A percentile compares a stretch with the other conserved stretches of the same genome.
Conservation (phyloP, 1,140 invertebrate genomes). For the Drosophila punjabiensis region DNA sequence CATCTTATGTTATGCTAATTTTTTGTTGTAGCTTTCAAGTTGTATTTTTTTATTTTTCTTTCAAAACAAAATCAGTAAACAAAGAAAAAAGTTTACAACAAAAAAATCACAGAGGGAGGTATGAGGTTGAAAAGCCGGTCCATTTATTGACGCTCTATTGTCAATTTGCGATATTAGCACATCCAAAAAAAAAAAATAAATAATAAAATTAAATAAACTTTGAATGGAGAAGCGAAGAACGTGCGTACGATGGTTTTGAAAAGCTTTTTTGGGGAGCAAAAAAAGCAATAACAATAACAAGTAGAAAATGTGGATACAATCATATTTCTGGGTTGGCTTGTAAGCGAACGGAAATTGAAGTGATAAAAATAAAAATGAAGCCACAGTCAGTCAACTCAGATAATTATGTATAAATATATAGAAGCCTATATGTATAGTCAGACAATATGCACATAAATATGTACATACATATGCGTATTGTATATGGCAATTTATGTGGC, state of each 20-base stretch:
- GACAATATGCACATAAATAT: constrained; percentile 6
- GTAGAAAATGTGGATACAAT: constrained; percentile 12
- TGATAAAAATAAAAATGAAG: constrained; percentile 75
- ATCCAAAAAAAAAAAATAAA: neutral
- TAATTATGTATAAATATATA: constrained; percentile 48
- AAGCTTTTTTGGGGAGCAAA: constrained; percentile 38
- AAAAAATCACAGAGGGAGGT: too few relatives aligned
- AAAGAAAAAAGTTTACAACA: constrained; percentile 35
- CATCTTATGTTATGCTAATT: constrained; percentile 73
- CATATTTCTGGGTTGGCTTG: constrained; percentile 48
- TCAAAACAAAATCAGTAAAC: constrained; percentile 57
- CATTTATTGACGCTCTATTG: constrained; percentile 67
- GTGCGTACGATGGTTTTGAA: constrained; percentile 52
- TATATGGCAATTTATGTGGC: constrained; percentile 48
- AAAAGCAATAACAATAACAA: neutral
- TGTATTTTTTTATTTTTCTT: constrained; percentile 26
- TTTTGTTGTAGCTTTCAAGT: constrained; percentile 7
- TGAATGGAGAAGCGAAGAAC: constrained; percentile 43
- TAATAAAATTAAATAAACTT: constrained; percentile 12
- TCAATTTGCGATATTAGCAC: constrained; percentile 74
- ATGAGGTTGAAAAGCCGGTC: constrained; percentile 48
- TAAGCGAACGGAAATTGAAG: constrained; percentile 75
- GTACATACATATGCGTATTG: neutral
- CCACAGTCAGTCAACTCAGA: constrained; percentile 49
- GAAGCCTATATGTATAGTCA: neutral